Evolutionary conservation across 2,888 invertebrate species (phyloP).

Genomic region (Xylophagus ater): DNA sequence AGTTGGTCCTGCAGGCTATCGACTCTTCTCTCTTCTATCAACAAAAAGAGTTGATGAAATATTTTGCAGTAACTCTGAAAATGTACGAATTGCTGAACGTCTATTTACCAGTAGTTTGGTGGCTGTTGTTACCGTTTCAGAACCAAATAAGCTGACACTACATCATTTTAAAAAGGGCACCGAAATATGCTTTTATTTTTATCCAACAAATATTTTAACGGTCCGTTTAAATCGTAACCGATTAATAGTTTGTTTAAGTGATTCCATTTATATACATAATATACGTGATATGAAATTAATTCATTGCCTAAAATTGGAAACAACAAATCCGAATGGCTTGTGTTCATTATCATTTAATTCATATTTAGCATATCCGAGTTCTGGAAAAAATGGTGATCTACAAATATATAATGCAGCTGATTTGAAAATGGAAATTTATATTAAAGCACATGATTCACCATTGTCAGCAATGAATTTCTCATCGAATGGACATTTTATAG

Average conservation of each 20-base stretch:
- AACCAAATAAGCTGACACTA: slow-evolving; percentile 37
- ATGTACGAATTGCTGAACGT: slow-evolving; percentile 34
- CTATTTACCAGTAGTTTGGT: slow-evolving; percentile 37
- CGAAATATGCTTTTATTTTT: slow-evolving; percentile 38
- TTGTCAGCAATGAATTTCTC: slow-evolving; percentile 37
- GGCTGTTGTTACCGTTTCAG: slow-evolving; percentile 34
- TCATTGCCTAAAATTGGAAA: slow-evolving; percentile 35
- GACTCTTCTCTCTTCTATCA: slow-evolving; percentile 32
- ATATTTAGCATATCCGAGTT: slow-evolving; percentile 34
- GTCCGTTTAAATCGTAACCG: slow-evolving; percentile 38
- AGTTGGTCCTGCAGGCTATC: slow-evolving; percentile 30
- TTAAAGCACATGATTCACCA: slow-evolving; percentile 35
- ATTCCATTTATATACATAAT: slow-evolving; percentile 38
- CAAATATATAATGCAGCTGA: slow-evolving; percentile 36
- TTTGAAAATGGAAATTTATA: slow-evolving; percentile 29
- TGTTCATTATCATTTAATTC: slow-evolving; percentile 36
- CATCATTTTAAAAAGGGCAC: slow-evolving; percentile 38
- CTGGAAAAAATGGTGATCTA: slow-evolving; percentile 29
- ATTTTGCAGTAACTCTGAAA: slow-evolving; percentile 35
- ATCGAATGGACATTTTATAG: slow-evolving; percentile 33
- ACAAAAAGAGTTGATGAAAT: slow-evolving; percentile 37
- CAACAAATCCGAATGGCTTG: slow-evolving; percentile 33
- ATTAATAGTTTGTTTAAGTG: slow-evolving; percentile 30
- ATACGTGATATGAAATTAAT: slow-evolving; percentile 39
- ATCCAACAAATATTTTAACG: slow-evolving; percentile 35